Evolutionary conservation across 2,113 vertebrate species (phyloP).

Genomic region (Gymnobelideus leadbeateri): DNA sequence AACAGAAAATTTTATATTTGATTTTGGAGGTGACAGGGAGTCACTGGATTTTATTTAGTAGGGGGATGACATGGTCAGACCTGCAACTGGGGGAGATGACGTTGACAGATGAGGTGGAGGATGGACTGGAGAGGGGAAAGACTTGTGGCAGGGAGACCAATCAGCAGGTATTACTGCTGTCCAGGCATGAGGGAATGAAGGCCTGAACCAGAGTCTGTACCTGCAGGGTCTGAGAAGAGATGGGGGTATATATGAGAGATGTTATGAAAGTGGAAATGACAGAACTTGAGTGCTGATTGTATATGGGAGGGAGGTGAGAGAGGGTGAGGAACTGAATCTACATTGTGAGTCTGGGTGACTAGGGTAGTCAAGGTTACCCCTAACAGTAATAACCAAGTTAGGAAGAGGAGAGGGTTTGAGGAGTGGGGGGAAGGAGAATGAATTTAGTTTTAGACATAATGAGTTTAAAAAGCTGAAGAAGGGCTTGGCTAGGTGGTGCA

Average conservation of each 20-base stretch:
- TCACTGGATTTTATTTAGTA: neutral
- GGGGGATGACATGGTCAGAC: neutral
- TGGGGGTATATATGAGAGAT: neutral
- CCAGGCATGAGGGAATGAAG: neutral
- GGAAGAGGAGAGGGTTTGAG: neutral
- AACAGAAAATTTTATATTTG: neutral
- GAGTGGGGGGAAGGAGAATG: neutral
- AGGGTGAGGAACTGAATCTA: neutral
- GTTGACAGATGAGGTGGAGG: neutral
- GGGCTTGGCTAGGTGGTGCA: too few relatives aligned
- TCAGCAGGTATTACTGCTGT: neutral
- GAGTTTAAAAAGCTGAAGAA: neutral
- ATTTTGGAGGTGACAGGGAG: neutral
- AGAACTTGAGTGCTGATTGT: neutral
- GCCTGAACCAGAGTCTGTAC: too few relatives aligned
- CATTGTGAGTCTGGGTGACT: neutral
- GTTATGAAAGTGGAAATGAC: neutral
- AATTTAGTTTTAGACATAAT: neutral
- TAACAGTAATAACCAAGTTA: neutral
- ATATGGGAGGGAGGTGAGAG: neutral
- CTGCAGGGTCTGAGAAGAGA: too few relatives aligned
- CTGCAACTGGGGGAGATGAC: neutral
- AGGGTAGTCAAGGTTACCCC: neutral
- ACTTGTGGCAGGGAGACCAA: neutral
- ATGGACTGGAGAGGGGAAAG: neutral